Evolutionary conservation across 2,113 vertebrate species (phyloP).

Genomic region (Girardinichthys multiradiatus): DNA sequence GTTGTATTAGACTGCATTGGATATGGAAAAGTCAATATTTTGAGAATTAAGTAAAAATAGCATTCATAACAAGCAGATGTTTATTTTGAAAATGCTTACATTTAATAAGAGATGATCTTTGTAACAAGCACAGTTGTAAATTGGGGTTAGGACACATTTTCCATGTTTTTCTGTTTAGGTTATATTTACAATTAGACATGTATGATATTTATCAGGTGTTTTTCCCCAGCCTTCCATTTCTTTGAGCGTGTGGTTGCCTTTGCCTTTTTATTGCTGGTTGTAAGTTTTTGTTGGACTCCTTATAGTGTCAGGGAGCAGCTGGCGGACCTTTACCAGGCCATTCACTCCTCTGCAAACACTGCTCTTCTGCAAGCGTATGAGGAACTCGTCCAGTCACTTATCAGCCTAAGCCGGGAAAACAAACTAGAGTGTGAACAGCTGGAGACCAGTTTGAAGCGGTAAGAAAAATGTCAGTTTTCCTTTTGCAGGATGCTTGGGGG

Average conservation of each 20-base stretch:
- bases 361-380: constrained; percentile 77
- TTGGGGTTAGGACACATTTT: background rate
- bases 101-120: too few species aligned
- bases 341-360: constrained; percentile 67
- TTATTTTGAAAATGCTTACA: too few species aligned
- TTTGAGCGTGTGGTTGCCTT: background rate
- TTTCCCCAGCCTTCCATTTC: background rate
- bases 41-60: too few species aligned
- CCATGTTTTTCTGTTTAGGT: background rate
- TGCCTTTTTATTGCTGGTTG: background rate
- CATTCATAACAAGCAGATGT: too few species aligned
- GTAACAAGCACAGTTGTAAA: background rate
- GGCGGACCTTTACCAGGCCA: constrained; percentile 72
- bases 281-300: constrained; percentile 20
- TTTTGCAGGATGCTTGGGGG: too few species aligned
- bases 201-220: background rate
- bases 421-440: constrained; percentile 74
- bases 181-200: background rate
- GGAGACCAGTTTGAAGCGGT: constrained; percentile 78
- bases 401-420: constrained; percentile 71
- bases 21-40: too few species aligned
- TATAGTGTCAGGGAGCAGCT: constrained; percentile 74
- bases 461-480: constrained; percentile 5
- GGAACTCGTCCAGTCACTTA: constrained; percentile 67
- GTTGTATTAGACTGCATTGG: too few species aligned